Evolutionary conservation across 2,113 vertebrate species (phyloP), one percentile per base, ranked within the genome.

Genomic region (Mola mola): DNA sequence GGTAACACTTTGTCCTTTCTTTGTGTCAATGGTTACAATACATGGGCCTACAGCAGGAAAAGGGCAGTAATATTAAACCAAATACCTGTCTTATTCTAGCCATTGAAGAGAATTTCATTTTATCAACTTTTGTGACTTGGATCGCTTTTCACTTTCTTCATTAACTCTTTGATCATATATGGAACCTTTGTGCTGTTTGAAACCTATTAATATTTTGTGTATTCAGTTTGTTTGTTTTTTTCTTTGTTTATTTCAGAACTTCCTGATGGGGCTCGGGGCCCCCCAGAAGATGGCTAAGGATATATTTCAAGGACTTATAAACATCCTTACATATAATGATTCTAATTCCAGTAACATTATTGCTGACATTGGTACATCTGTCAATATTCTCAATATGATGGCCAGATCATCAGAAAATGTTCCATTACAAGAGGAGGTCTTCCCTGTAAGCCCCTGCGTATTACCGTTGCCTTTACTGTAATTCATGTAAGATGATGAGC

Each of bases 221-320:
- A 5, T 29, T 29, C 28, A 29, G 9, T 7, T 7, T 2, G 28
- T 29, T 12, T 4, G 7, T 41, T 5, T 15, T 16, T 37, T 22
- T 10, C 10, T 9, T 70, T 48, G 34, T 1, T 62, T n/a, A n/a
- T 49, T 51, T 10, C 55, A 93, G 92, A 37, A 8, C 12, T 87
- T 91, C 43, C 1, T 19, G 6, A 60, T 63, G 49, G 92, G 92
- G 53, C 66, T 84, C 12, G 90, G 88, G 2, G 76, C 89, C 5
- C 82, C 83, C 2, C 6, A 47, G 3, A 12, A 72, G 0, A 36
- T 24, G 1, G 90, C 90, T 10, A 0, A 10, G 2, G 0, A 1
- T 0, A 87, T 93, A 50, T 93, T 93, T 74, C 3, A 29, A 20
- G 36, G 33, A 9, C 75, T 93, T 42, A 70, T 20, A 5, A 90